Evolutionary conservation across 2,888 invertebrate species (phyloP).

Genomic region (Cacoxenus indagator): DNA sequence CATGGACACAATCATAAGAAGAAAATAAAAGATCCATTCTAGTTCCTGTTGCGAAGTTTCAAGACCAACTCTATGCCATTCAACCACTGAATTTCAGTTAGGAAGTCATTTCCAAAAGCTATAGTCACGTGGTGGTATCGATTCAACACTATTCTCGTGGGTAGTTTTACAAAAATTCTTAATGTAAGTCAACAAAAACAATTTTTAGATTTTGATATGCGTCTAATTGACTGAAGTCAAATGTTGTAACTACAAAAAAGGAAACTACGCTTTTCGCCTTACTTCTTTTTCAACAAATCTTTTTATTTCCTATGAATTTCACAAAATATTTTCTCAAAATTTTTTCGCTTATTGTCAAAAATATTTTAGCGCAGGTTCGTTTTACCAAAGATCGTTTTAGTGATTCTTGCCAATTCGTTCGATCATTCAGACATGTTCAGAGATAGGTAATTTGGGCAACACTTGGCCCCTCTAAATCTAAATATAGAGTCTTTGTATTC

Average conservation of each 20-base stretch:
- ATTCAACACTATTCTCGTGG: background rate
- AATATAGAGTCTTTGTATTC: slow-evolving; percentile 35
- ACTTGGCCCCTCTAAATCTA: slow-evolving; percentile 25
- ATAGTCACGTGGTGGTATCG: no score
- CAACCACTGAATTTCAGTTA: no score
- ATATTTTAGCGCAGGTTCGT: slow-evolving; percentile 45
- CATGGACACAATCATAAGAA: no score
- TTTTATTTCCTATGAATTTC: background rate
- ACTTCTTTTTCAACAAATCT: background rate
- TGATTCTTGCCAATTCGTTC: background rate
- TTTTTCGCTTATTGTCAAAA: slow-evolving; percentile 46
- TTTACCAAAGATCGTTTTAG: slow-evolving; percentile 23
- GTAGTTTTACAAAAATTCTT: background rate
- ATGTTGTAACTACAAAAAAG: background rate
- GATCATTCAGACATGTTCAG: slow-evolving; percentile 28
- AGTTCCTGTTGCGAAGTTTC: no score
- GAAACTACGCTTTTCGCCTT: background rate
- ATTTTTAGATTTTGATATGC: slow-evolving; percentile 48
- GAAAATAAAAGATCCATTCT: no score
- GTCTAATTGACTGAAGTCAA: slow-evolving; percentile 51
- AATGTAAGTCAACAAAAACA: background rate
- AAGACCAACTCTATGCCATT: no score
- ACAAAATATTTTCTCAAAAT: background rate
- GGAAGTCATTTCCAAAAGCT: no score
- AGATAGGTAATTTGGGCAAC: slow-evolving; percentile 25